Percentiles rank a stretch among this genome's conserved stretches.
These are phyloP conservation scores for Coluber constrictor DNA, from an alignment of 2,797 vertebrate species.

Conservation along the genomic window DNA sequence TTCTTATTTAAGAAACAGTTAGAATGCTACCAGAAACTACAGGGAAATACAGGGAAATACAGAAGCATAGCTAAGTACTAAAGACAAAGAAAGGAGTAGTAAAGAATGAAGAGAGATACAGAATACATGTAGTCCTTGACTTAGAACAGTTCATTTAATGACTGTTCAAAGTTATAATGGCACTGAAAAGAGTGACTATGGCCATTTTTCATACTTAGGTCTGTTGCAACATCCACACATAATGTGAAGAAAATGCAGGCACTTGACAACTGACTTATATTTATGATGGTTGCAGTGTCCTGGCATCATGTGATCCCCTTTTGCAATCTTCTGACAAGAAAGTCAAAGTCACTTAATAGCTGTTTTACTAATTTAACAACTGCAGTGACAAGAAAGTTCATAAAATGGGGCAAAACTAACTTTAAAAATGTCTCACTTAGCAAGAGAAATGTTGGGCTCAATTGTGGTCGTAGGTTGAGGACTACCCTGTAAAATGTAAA, in stretches of 20 bases:
- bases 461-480: neutral
- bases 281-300: neutral
- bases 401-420: neutral
- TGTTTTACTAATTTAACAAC: neutral
- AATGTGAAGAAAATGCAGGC: neutral
- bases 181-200: neutral
- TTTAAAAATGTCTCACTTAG: neutral
- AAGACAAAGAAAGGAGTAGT: neutral
- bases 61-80: neutral
- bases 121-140: neutral
- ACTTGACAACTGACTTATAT: neutral
- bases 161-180: neutral
- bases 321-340: neutral
- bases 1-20: neutral
- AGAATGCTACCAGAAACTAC: neutral
- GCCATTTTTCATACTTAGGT: neutral
- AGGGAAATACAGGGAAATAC: neutral
- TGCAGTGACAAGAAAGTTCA: neutral
- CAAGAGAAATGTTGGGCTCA: neutral
- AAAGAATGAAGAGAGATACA: neutral
- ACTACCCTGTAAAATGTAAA: neutral
- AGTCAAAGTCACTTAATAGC: neutral
- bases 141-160: neutral
- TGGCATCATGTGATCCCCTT: neutral
- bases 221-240: neutral